Percentiles rank a stretch among this genome's conserved stretches.
Evolutionary conservation across 1,140 invertebrate species (phyloP).

Genomic region (Theocolax elegans): DNA sequence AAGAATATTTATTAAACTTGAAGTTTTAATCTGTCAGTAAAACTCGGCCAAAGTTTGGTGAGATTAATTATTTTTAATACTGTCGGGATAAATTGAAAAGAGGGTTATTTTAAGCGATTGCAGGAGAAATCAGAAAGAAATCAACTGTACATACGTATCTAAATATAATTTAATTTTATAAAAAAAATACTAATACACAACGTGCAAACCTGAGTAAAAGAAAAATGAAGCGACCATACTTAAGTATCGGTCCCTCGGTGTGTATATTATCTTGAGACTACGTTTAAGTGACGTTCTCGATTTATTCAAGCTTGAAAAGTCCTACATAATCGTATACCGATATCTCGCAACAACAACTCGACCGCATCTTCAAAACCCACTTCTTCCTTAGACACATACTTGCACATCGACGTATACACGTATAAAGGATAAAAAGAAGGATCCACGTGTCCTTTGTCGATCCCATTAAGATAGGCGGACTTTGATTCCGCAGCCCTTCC

Average conservation of each 20-base stretch:
- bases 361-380: background rate
- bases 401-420: background rate
- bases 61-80: too few species aligned
- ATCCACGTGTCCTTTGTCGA: constrained; percentile 19
- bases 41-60: too few species aligned
- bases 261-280: too few species aligned
- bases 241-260: too few species aligned
- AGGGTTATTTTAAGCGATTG: too few species aligned
- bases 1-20: too few species aligned
- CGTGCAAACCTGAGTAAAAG: too few species aligned
- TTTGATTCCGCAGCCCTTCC: constrained; percentile 28
- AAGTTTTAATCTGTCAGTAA: too few species aligned
- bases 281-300: background rate
- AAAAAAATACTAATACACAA: background rate
- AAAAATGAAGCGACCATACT: too few species aligned
- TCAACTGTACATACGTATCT: too few species aligned
- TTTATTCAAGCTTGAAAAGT: constrained; percentile 16
- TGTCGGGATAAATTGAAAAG: background rate
- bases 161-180: too few species aligned
- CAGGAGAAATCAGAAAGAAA: too few species aligned
- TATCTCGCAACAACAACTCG: constrained; percentile 2
- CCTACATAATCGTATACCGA: background rate
- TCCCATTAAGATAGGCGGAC: constrained; percentile 24
- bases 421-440: background rate
- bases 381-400: background rate